phyloP scores from a whole-genome alignment of 35 echinoderm and acorn worm species.

The Chiridota heheva region DNA sequence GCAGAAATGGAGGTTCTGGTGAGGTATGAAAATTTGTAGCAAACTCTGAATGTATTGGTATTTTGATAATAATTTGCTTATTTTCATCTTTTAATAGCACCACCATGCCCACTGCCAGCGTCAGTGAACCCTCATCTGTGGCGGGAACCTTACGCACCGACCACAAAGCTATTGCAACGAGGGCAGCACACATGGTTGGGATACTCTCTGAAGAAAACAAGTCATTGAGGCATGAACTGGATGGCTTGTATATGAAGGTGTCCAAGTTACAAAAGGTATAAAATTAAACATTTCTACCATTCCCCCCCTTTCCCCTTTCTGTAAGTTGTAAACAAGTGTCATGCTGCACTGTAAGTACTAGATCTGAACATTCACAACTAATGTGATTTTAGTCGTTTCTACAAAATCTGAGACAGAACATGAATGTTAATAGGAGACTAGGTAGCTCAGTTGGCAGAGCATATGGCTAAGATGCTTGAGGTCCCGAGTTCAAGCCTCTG shows the following conservation, averaged over 20 bases:
- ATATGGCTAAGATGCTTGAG: neutral
- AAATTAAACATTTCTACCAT: neutral
- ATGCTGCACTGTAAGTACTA: neutral
- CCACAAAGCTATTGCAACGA: constrained; percentile 80
- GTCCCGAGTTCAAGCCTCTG: too few relatives aligned
- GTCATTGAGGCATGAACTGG: constrained; percentile 74
- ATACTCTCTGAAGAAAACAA: constrained; percentile 89
- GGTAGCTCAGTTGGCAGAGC: neutral
- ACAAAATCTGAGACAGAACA: neutral
- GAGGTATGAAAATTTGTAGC: too few relatives aligned
- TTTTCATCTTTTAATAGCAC: too few relatives aligned
- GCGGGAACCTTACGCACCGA: constrained; percentile 50
- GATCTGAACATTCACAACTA: neutral
- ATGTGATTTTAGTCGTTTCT: neutral
- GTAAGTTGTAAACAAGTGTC: neutral
- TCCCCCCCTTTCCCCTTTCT: neutral
- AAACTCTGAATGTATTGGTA: too few relatives aligned
- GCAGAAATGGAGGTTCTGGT: too few relatives aligned
- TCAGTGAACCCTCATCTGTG: constrained; percentile 17
- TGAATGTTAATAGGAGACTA: neutral
- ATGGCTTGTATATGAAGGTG: constrained; percentile 82
- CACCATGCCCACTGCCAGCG: constrained; percentile 19
- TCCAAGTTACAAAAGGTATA: constrained; percentile 92
- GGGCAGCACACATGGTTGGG: constrained; percentile 92
- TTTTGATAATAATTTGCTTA: too few relatives aligned